Base-by-base conservation (phyloP, 2,113 vertebrate genomes). In the Xenopus laevis region DNA sequence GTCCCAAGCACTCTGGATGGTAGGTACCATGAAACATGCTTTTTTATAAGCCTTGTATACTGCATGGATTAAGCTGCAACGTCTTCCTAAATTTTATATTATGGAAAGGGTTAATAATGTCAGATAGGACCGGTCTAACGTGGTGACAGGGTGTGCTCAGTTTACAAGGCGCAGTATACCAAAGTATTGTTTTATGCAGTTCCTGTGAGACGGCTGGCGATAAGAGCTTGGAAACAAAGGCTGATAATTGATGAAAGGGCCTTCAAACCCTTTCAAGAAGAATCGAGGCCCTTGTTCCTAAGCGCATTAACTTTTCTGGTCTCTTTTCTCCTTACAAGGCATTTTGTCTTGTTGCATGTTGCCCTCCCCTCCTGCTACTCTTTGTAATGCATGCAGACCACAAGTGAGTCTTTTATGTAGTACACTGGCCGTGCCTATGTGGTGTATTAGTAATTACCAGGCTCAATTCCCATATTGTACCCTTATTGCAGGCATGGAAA, bases 381-480 rank as follows among this genome's bases (percentile, higher is more conserved):
- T 89, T 89, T 90, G 87, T 90, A 89, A 88, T 68, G 78, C 82
- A 87, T 76, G 80, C 85, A 88, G 90, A 88, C 89, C 90, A 95
- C 92, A 95, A 97, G 92, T 87, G 89, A 89, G 89, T 91, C 91
- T 87, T 96, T 97, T 93, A 95, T 97, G 86, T 86, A 86, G 85
- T 88, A 90, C 80, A 95, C 92, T 96, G 94, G 91, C 91, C 92
- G 88, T 96, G 93, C 92, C 89, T 90, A 87, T 84, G 86, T 93
- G 89, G 90, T 92, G 90, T 92, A 93, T 94, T 94, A 91, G 87
- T 92, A 94, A 94, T 94, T 94, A 93, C 91, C 87, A 89, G 79
- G 83, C 91, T 97, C 93, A 98, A 98, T 95, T 94, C 90, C 88
- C 89, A 86, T 93, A 95, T 95, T 98, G 94, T 97, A 87, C 92